Base-by-base conservation (phyloP, 2,113 vertebrate species). In the Himantopus leucocephalus region DNA sequence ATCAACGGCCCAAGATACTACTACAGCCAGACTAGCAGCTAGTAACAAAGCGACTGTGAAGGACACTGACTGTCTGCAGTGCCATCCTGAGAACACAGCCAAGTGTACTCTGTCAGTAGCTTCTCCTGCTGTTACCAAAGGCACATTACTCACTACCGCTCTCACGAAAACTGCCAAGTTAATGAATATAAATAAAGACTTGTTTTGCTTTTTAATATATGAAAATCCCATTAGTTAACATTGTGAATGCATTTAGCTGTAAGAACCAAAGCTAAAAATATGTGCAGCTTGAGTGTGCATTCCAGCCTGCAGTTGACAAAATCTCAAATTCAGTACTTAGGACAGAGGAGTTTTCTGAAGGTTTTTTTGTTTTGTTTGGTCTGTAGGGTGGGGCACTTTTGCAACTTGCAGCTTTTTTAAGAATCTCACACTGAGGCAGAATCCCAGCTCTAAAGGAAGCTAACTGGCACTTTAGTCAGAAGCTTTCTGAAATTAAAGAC, bases 321-420 rank as follows among this genome's bases (percentile, higher is more conserved):
- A 59, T 63, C 59, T 53, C 86, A 63, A 94, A 95, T 97, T 97
- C 96, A 97, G 93, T 94, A 97, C 94, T 90, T 92, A 94, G 96
- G 93, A 96, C 97, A 97, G 93, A 96, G 94, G 78, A 94, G 73
- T 76, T 92, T 95, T 76, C 76, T 70, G 62, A 89, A 30, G 32
- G 11, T 34, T 87, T 64, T 78, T 96, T 78, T 70, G 64, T 76
- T 96, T 94, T 87, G 84, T 87, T 81, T 94, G 37, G 24, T 66
- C 86, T 77, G 20, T 21, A 76, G 88, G 72, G 88, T 68, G 66
- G 77, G 91, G 88, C 70, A 81, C 59, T 71, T 70, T 27, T 78
- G 60, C 35, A 85, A 88, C 53, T 68, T 59, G 43, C 13, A 94
- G 81, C 63, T 95, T 85, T 95, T 92, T 76, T 45, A 80, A 92